phyloP scores from a whole-genome alignment of 2,113 vertebrate species.

The Hyla sarda region DNA sequence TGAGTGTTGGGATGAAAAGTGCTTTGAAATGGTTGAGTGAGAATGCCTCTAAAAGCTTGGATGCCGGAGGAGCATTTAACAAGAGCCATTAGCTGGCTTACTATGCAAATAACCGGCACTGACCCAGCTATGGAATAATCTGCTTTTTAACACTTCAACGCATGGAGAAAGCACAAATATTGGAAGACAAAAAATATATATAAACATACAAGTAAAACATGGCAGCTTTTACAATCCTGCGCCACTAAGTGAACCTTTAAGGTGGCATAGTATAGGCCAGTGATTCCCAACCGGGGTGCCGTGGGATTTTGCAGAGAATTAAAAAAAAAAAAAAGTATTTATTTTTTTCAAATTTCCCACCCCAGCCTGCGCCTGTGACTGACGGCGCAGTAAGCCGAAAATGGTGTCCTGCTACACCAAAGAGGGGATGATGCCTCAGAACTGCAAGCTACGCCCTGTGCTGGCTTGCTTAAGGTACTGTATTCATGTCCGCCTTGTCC shows the following conservation, averaged over 20 bases:
- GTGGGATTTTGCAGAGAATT: too few relatives aligned
- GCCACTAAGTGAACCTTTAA: background rate
- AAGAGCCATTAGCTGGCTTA: constrained; percentile 12
- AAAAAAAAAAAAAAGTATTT: too few relatives aligned
- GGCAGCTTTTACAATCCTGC: background rate
- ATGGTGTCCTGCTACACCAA: too few relatives aligned
- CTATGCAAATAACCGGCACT: constrained; percentile 4
- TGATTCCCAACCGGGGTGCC: too few relatives aligned
- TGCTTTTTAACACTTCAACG: background rate
- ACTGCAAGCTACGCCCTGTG: too few relatives aligned
- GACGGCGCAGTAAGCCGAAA: too few relatives aligned
- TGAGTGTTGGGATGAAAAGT: background rate
- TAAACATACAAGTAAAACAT: background rate
- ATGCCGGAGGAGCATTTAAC: background rate
- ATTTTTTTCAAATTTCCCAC: too few relatives aligned
- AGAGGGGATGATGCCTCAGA: too few relatives aligned
- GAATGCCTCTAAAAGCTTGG: background rate
- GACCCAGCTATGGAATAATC: background rate
- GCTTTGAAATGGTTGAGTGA: constrained; percentile 18
- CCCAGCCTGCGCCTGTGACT: too few relatives aligned
- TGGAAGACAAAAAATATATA: background rate
- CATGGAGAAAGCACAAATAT: background rate
- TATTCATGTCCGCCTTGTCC: too few relatives aligned
- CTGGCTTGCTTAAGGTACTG: too few relatives aligned
- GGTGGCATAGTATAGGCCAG: background rate